Base-by-base conservation (phyloP, 2,888 invertebrate genomes). In the Hydropsyche betteni region DNA sequence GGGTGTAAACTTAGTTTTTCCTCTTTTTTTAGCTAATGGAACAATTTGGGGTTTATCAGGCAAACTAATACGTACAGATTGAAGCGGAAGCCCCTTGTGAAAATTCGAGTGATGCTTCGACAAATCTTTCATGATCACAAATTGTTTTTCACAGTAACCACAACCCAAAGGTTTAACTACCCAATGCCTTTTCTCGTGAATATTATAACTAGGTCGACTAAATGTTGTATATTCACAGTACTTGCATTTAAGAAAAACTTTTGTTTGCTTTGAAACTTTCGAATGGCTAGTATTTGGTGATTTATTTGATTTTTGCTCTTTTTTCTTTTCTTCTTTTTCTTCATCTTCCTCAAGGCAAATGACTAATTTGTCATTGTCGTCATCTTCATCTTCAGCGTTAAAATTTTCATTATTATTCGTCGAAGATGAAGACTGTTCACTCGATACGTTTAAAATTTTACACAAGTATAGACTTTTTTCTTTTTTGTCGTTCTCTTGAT, bases 181-280 rank as follows among this genome's bases (percentile, higher is more conserved):
- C 83, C 85, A 88, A 81, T 90, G 90, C 3, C 83, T 81, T 50
- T 85, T 81, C 5, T 85, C 81, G 80, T 90, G 90, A 61, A 83
- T 24, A 24, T 24, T 24, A 24, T 24, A 24, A 24, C 24, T 24
- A 24, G 81, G 80, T 14, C 80, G 80, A 5, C 75, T 58, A 68
- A 81, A 72, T 79, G 76, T 76, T 6, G 36, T 53, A 75, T 81
- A 83, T 0, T 80, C 77, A 80, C 88, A 88, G 79, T 83, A 80
- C 0, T 81, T 81, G 75, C 88, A 88, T 5, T 80, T 2, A 24
- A 50, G 14, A 44, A 14, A 50, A 7, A 24, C 2, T 64, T 64
- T 64, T 2, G 3, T 24, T 24, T 24, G 24, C 2, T 24, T 24
- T 2, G 24, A 24, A 24, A 24, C 24, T 24, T 24, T 24, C 24